A percentile compares a stretch with the other conserved stretches of the same genome.
phyloP scores from a whole-genome alignment of 2,888 invertebrate species.

The Lamellibrachia columna region DNA sequence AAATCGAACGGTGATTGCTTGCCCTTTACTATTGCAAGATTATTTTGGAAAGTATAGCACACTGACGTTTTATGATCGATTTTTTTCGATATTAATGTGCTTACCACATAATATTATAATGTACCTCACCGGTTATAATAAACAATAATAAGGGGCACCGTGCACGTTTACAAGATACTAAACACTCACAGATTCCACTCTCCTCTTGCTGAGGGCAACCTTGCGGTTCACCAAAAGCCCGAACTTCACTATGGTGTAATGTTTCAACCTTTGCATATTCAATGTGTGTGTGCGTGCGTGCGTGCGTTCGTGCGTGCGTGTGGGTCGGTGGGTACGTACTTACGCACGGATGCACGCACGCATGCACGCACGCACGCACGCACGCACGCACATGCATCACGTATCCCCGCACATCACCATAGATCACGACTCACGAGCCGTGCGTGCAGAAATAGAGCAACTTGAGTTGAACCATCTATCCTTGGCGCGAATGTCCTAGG shows the following conservation, averaged over 20 bases:
- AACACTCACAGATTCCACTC: too few relatives aligned
- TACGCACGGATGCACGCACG: neutral
- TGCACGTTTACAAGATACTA: too few relatives aligned
- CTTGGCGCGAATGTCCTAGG: neutral
- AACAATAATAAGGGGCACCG: too few relatives aligned
- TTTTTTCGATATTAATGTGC: neutral
- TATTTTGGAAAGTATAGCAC: neutral
- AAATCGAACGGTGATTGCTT: neutral
- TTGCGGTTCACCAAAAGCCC: too few relatives aligned
- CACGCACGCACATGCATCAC: neutral
- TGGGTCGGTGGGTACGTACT: neutral
- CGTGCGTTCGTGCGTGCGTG: neutral
- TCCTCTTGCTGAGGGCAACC: too few relatives aligned
- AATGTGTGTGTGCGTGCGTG: neutral
- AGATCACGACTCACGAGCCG: neutral
- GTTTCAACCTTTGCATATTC: too few relatives aligned
- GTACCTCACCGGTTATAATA: too few relatives aligned
- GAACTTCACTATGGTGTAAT: too few relatives aligned
- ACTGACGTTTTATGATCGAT: neutral
- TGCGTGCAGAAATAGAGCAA: neutral
- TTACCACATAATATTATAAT: neutral
- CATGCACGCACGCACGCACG: neutral
- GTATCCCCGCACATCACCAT: neutral
- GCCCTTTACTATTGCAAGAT: neutral
- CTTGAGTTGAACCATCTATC: neutral